These are phyloP conservation scores for Paralvinella palmiformis DNA, from an alignment of 1,140 invertebrate species.

Conservation along the genomic window DNA sequence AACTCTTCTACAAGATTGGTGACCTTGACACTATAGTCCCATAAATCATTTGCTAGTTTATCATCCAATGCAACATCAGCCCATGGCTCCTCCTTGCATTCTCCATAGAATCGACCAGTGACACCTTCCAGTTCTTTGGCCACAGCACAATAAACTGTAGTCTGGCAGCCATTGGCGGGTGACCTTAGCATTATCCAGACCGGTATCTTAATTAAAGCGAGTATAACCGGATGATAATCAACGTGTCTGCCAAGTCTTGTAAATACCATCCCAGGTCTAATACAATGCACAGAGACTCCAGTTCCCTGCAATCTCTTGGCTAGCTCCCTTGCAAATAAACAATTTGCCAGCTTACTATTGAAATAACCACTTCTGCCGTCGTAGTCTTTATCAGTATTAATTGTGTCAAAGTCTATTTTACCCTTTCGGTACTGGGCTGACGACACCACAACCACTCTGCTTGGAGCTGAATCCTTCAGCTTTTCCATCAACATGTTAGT, in stretches of 20 bases:
- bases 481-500: slow-evolving; percentile 75
- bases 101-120: slow-evolving; percentile 58
- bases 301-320: slow-evolving; percentile 26
- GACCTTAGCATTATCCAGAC: slow-evolving; percentile 31
- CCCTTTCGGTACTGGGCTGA: slow-evolving; percentile 66
- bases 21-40: slow-evolving; percentile 67
- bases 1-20: no score
- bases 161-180: slow-evolving; percentile 64
- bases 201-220: slow-evolving; percentile 49
- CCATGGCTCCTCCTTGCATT: slow-evolving; percentile 63
- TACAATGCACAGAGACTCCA: slow-evolving; percentile 33
- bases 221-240: slow-evolving; percentile 59
- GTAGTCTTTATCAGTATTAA: slow-evolving; percentile 44
- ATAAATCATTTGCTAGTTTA: slow-evolving; percentile 58
- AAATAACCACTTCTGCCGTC: slow-evolving; percentile 52
- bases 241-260: slow-evolving; percentile 59
- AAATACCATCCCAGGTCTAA: slow-evolving; percentile 44
- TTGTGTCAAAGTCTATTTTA: slow-evolving; percentile 41
- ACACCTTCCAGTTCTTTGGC: slow-evolving; percentile 62
- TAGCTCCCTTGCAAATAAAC: slow-evolving; percentile 63
- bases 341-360: slow-evolving; percentile 67
- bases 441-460: slow-evolving; percentile 77
- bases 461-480: slow-evolving; percentile 57
- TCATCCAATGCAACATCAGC: slow-evolving; percentile 51
- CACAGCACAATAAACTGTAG: slow-evolving; percentile 69